A percentile compares a stretch with the other conserved stretches of the same genome.
Conservation (phyloP, 2,113 vertebrate genomes). For the Limanda limanda region DNA sequence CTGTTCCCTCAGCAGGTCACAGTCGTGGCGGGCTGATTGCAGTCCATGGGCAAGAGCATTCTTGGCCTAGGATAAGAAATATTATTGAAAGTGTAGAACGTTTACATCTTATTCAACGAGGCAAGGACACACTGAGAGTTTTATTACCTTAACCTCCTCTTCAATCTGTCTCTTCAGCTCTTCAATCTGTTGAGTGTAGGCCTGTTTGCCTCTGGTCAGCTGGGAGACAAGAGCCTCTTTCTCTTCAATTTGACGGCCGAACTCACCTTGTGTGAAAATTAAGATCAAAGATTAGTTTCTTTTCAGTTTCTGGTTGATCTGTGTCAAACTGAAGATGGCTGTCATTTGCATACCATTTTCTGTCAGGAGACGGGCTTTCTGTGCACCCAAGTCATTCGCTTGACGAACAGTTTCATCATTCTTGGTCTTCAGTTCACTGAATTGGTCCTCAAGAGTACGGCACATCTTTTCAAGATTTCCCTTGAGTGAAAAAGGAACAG, state of each 20-base stretch:
- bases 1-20: slow-evolving; percentile 87
- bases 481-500: slow-evolving; percentile 27
- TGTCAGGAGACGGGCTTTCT: slow-evolving; percentile 42
- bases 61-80: background rate
- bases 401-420: slow-evolving; percentile 72
- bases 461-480: slow-evolving; percentile 81
- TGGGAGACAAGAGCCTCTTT: too few relatives aligned
- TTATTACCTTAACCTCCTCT: background rate
- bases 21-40: slow-evolving; percentile 83
- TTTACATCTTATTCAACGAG: background rate
- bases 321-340: too few relatives aligned
- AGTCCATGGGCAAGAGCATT: slow-evolving; percentile 8
- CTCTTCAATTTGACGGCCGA: too few relatives aligned
- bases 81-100: background rate
- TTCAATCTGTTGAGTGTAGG: too few relatives aligned
- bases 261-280: slow-evolving; percentile 58
- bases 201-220: too few relatives aligned
- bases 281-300: background rate
- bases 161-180: too few relatives aligned
- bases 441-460: slow-evolving; percentile 74
- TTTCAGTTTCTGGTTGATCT: too few relatives aligned
- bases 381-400: slow-evolving; percentile 54
- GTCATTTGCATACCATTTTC: slow-evolving; percentile 61
- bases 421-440: slow-evolving; percentile 73
- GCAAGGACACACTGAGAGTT: slow-evolving; percentile 53